These are phyloP conservation scores for Drosophila barbarae DNA, from an alignment of 2,888 invertebrate species.

Conservation along the genomic window DNA sequence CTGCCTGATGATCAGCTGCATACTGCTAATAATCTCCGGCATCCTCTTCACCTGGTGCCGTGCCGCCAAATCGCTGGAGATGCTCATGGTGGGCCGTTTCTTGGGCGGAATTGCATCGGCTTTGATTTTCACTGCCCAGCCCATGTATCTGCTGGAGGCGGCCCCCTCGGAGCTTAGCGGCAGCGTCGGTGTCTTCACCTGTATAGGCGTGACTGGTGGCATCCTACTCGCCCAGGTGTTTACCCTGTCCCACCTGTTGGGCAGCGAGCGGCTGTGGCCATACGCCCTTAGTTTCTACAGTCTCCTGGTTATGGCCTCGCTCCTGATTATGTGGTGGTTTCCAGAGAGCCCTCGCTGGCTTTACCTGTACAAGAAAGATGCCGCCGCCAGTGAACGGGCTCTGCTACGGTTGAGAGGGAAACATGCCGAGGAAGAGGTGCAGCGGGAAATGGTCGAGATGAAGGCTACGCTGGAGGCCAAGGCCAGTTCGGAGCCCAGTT, in stretches of 20 bases:
- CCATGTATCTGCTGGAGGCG: conserved; percentile 93
- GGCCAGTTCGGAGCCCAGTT: conserved; percentile 77
- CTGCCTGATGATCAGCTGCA: conserved; percentile 85
- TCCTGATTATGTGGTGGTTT: conserved; percentile 83
- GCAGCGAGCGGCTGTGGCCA: conserved; percentile 86
- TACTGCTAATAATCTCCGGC: conserved; percentile 85
- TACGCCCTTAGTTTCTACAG: conserved; percentile 86
- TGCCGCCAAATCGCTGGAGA: conserved; percentile 85
- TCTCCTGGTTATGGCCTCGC: conserved; percentile 84
- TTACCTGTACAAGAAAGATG: conserved; percentile 84
- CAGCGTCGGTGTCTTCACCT: conserved; percentile 88
- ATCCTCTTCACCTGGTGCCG: conserved; percentile 85
- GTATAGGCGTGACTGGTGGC: conserved; percentile 80
- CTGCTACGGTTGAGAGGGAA: conserved; percentile 55
- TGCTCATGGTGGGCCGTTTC: conserved; percentile 88
- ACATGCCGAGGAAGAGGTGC: conserved; percentile 57
- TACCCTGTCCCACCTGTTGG: conserved; percentile 72
- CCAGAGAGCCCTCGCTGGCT: conserved; percentile 95
- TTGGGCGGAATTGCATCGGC: conserved; percentile 88
- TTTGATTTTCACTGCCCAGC: conserved; percentile 90
- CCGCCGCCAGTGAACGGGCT: conserved; percentile 81
- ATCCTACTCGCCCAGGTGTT: conserved; percentile 75
- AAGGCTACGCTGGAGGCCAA: conserved; percentile 79
- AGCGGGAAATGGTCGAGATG: conserved; percentile 83
- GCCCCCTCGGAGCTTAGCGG: conserved; percentile 88